Conservation (phyloP, 2,113 vertebrate species). For the Trochalopteron elliotii region DNA sequence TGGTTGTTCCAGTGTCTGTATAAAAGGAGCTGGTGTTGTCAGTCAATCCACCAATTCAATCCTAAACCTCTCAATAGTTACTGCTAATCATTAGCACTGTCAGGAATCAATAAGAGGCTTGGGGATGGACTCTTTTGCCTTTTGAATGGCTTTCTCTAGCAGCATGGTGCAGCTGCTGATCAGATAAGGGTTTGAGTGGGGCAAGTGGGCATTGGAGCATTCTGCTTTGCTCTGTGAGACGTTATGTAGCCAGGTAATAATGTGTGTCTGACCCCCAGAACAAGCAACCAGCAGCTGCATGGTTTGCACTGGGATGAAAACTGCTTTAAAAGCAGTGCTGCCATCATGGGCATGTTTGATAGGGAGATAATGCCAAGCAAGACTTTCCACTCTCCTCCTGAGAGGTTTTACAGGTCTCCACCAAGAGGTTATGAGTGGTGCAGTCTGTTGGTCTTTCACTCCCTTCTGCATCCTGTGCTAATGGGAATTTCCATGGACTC, state of each 20-base stretch:
- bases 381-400: not conserved
- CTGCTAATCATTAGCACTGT: not conserved
- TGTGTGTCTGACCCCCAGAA: not conserved
- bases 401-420: not conserved
- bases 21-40: not conserved
- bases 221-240: not conserved
- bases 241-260: not conserved
- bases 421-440: not conserved
- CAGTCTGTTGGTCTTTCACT: not conserved
- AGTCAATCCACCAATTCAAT: not conserved
- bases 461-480: not conserved
- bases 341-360: not conserved
- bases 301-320: not conserved
- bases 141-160: not conserved
- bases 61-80: not conserved
- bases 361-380: not conserved
- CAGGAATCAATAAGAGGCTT: not conserved
- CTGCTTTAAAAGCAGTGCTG: not conserved
- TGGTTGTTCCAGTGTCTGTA: not conserved
- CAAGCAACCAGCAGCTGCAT: not conserved
- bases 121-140: not conserved
- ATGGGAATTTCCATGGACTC: not conserved
- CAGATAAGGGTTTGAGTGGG: not conserved
- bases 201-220: not conserved
- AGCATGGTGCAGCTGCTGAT: not conserved